Conservation (phyloP, 2,797 vertebrate species). For the Poecile montanus region DNA sequence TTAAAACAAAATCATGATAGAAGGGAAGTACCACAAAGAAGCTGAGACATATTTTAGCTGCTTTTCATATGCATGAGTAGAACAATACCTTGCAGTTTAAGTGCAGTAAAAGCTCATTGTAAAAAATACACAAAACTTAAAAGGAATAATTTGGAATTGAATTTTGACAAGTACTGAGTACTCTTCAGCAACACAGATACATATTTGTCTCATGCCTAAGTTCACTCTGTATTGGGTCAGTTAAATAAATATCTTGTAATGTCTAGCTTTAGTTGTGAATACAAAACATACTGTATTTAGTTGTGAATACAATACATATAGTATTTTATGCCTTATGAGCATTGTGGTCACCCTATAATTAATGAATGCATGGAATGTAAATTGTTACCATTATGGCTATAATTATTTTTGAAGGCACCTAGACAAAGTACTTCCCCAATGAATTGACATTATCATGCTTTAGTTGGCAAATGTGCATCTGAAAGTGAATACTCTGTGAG, state of each 20-base stretch:
- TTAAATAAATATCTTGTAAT: neutral
- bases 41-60: neutral
- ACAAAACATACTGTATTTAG: neutral
- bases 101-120: neutral
- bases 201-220: neutral
- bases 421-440: neutral
- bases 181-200: neutral
- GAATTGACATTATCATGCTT: conserved; percentile 11
- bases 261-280: neutral
- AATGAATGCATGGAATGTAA: neutral
- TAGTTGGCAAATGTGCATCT: neutral
- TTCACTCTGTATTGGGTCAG: neutral
- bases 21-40: neutral
- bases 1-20: neutral
- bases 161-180: neutral
- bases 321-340: neutral
- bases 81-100: neutral
- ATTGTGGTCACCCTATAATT: neutral
- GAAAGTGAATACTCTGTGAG: neutral
- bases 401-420: conserved; percentile 34
- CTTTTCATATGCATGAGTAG: neutral
- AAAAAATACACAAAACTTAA: neutral
- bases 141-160: neutral
- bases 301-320: neutral
- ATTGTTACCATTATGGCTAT: neutral